These are phyloP conservation scores for Fulmarus glacialis DNA, from an alignment of 2,113 vertebrate genomes.

Conservation along the genomic window DNA sequence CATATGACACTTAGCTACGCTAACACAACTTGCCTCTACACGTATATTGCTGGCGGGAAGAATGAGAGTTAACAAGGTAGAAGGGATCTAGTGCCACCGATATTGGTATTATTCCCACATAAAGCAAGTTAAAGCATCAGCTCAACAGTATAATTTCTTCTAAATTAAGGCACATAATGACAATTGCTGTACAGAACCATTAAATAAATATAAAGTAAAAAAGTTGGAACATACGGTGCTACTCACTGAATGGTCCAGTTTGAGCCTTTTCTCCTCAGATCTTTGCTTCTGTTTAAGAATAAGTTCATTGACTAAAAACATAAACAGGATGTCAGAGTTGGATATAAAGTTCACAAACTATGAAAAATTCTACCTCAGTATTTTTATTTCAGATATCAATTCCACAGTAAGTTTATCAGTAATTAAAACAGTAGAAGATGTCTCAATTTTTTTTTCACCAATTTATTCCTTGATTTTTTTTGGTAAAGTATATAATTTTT, in stretches of 20 bases:
- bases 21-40: background rate
- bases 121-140: background rate
- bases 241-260: constrained; percentile 98
- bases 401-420: background rate
- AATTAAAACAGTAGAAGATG: background rate
- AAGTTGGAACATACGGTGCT: constrained; percentile 84
- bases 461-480: background rate
- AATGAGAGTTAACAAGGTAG: background rate
- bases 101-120: background rate
- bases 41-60: background rate
- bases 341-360: background rate
- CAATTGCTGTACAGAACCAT: background rate
- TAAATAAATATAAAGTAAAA: constrained; percentile 66
- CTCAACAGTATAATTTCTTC: background rate
- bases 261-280: constrained; percentile 95
- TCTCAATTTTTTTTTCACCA: background rate
- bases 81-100: background rate
- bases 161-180: background rate
- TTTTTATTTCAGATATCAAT: background rate
- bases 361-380: background rate
- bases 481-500: background rate
- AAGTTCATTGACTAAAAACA: constrained; percentile 91
- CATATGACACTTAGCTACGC: background rate
- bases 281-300: constrained; percentile 99
- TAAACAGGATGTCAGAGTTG: background rate